Evolutionary conservation across 2,797 vertebrate species (phyloP).

Genomic region (Chromis chromis): DNA sequence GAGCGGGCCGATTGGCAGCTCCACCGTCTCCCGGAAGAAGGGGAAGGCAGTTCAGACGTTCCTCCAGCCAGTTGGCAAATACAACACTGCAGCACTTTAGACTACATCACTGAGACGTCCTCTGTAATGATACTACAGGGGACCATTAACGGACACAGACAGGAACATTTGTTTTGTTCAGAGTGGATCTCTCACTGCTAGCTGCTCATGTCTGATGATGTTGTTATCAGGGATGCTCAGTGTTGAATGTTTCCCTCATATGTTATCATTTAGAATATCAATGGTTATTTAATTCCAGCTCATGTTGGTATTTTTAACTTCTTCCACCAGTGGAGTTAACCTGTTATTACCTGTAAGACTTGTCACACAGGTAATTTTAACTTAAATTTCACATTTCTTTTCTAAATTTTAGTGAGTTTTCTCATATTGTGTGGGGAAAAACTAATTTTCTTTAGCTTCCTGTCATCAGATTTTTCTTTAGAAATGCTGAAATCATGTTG

Average conservation of each 20-base stretch:
- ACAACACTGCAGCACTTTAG: slow-evolving; percentile 16
- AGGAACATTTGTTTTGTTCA: neutral
- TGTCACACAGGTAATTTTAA: no score
- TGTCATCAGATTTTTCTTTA: no score
- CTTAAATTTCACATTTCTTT: no score
- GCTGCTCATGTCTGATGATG: neutral
- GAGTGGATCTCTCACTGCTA: neutral
- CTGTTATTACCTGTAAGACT: no score
- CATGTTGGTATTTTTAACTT: neutral
- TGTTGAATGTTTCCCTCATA: neutral
- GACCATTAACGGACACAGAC: neutral
- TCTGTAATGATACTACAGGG: neutral
- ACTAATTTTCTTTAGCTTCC: no score
- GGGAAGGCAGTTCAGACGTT: neutral
- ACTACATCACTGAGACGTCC: neutral
- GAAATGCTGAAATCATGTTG: no score
- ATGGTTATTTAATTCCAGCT: neutral
- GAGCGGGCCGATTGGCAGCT: slow-evolving; percentile 1
- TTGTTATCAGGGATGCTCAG: neutral
- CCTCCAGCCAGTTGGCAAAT: neutral
- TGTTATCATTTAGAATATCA: no score
- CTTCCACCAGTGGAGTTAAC: neutral
- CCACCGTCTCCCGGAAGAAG: neutral
- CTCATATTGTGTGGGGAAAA: no score
- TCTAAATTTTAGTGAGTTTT: no score